A percentile compares a stretch with the other conserved stretches of the same genome.
Conservation (phyloP, 2,797 vertebrate species). For the Phalanger gymnotis region DNA sequence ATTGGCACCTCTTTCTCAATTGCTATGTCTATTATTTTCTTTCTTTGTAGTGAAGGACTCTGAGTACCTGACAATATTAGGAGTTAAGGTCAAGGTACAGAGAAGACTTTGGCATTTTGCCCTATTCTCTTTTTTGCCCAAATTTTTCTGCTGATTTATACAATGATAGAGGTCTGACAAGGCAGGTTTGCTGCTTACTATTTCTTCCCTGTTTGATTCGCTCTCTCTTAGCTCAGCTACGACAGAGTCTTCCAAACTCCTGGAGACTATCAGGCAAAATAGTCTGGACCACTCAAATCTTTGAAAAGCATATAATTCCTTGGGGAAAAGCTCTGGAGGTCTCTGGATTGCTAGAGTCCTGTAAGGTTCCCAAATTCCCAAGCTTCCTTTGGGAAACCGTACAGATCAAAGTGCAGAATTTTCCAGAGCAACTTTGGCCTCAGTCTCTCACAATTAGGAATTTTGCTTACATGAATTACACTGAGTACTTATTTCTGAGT, state of each 20-base stretch:
- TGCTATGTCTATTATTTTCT: neutral
- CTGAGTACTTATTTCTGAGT: neutral
- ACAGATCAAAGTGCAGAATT: neutral
- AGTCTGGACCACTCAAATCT: neutral
- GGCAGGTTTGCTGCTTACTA: neutral
- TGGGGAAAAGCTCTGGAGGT: neutral
- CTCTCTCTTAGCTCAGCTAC: neutral
- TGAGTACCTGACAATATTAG: neutral
- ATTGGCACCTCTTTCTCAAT: neutral
- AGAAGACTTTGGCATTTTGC: neutral
- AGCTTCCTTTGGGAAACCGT: neutral
- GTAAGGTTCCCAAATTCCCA: neutral
- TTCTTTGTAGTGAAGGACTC: neutral
- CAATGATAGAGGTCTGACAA: neutral
- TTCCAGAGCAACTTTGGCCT: neutral
- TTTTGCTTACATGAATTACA: conserved; percentile 31
- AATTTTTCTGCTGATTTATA: neutral
- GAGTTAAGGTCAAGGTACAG: neutral
- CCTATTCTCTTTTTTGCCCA: neutral
- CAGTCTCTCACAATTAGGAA: neutral
- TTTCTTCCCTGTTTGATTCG: neutral
- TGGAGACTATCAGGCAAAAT: neutral
- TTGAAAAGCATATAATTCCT: neutral
- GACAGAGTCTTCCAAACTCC: neutral
- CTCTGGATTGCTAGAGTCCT: neutral